phyloP scores from a whole-genome alignment of 2,797 vertebrate species.

The Leuciscus waleckii region DNA sequence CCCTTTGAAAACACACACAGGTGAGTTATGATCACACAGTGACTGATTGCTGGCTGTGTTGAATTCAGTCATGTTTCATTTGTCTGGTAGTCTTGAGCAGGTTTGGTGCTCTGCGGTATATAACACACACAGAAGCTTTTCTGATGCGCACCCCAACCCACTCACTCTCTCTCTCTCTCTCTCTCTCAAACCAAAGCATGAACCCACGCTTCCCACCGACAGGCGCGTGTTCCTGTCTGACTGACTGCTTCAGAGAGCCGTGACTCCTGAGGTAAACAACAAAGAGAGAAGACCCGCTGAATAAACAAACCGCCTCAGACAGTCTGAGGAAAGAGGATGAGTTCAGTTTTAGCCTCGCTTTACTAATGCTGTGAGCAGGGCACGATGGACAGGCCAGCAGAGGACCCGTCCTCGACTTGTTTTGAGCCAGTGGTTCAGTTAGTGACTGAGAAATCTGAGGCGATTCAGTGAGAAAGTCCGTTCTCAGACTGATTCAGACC shows the following conservation, averaged over 20 bases:
- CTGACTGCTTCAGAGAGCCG: slow-evolving; percentile 17
- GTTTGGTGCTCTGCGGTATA: slow-evolving; percentile 7
- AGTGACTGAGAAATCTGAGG: not conserved
- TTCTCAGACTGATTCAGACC: not conserved
- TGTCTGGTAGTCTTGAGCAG: not conserved
- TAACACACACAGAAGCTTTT: slow-evolving; percentile 1
- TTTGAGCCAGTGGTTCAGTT: not conserved
- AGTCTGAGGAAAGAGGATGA: not conserved
- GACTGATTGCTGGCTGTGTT: not conserved
- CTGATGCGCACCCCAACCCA: slow-evolving; percentile 34
- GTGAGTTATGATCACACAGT: not conserved
- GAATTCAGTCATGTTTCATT: not conserved
- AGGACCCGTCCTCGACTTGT: not conserved
- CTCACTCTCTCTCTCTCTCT: slow-evolving; percentile 33
- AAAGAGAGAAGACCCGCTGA: slow-evolving; percentile 32
- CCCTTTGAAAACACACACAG: not conserved
- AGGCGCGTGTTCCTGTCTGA: slow-evolving; percentile 48
- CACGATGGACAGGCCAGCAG: not conserved
- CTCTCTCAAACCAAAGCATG: slow-evolving; percentile 49
- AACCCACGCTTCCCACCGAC: slow-evolving; percentile 50
- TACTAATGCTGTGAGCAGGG: not conserved
- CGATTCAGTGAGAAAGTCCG: not conserved
- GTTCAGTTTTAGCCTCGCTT: not conserved
- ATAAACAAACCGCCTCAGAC: slow-evolving; percentile 33
- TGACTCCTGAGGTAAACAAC: slow-evolving; percentile 11